These are phyloP conservation scores for Odontomyia ornata DNA, from an alignment of 2,888 invertebrate species.

Conservation along the genomic window DNA sequence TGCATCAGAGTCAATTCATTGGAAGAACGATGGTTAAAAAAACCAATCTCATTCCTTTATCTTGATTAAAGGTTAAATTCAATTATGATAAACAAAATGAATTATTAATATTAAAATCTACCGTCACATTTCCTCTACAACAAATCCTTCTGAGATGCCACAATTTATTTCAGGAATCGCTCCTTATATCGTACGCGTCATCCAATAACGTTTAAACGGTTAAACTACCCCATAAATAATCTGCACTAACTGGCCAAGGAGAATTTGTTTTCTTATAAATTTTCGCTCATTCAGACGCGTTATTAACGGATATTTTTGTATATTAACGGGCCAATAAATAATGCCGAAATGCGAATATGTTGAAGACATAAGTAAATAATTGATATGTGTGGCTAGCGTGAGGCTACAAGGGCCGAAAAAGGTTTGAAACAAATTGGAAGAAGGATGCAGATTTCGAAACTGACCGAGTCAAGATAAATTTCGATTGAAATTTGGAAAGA, in stretches of 20 bases:
- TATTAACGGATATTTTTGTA: constrained; percentile 50
- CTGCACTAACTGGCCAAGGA: constrained; percentile 48
- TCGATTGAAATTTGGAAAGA: neutral
- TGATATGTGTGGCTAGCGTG: constrained; percentile 47
- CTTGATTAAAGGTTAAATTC: no score
- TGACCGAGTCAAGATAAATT: neutral
- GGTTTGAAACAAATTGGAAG: neutral
- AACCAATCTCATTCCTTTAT: no score
- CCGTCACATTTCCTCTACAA: neutral
- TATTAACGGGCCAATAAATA: constrained; percentile 50
- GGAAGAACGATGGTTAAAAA: no score
- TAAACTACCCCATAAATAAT: constrained; percentile 49
- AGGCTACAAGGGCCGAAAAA: neutral
- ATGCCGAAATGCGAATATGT: constrained; percentile 47
- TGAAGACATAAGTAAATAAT: constrained; percentile 51
- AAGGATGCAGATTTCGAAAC: neutral
- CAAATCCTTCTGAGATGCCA: neutral
- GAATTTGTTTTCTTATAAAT: constrained; percentile 51
- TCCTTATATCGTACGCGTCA: constrained; percentile 15
- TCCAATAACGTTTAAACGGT: constrained; percentile 49
- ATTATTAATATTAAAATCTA: neutral
- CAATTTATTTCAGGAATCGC: constrained; percentile 28
- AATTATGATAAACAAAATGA: neutral
- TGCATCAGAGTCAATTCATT: no score
- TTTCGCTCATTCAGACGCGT: constrained; percentile 49